phyloP scores from a whole-genome alignment of 2,888 invertebrate species.

The Pasiphila rectangulata region DNA sequence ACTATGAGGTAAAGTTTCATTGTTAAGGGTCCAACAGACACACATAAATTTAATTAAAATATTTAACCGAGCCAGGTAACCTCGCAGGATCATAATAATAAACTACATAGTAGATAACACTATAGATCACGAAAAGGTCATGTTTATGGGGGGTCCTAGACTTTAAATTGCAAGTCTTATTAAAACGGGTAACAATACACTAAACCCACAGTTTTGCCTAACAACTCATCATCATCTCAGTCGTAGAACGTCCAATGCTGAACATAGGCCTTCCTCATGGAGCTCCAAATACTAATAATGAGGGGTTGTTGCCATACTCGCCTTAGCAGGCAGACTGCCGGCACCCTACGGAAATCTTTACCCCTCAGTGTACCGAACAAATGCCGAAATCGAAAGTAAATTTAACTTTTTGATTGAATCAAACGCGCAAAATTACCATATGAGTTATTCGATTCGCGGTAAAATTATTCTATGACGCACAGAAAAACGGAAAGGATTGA shows the following conservation, averaged over 20 bases:
- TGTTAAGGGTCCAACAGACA: conserved; percentile 14
- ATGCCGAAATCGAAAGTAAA: conserved; percentile 4
- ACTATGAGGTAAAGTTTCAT: too few species aligned
- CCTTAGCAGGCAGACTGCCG: too few species aligned
- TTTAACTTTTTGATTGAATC: conserved; percentile 18
- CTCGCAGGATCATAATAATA: conserved; percentile 32
- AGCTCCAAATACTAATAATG: too few species aligned
- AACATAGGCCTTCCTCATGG: too few species aligned
- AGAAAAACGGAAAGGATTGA: background rate
- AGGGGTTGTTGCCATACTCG: too few species aligned
- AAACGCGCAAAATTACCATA: conserved; percentile 12
- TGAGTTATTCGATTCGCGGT: conserved; percentile 8
- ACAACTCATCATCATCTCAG: background rate
- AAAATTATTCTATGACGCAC: conserved; percentile 26
- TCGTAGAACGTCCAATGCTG: too few species aligned
- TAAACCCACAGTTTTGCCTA: background rate
- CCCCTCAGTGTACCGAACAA: too few species aligned
- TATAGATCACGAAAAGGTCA: conserved; percentile 36
- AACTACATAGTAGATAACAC: conserved; percentile 38
- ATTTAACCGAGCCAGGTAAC: conserved; percentile 26
- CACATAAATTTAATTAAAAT: conserved; percentile 37
- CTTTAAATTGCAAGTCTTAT: conserved; percentile 17
- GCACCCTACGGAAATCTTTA: too few species aligned
- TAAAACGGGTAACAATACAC: background rate
- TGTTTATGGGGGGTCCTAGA: conserved; percentile 40